A percentile compares a stretch with the other conserved stretches of the same genome.
phyloP scores from a whole-genome alignment of 1,140 invertebrate species.

The Plutomurus gul region DNA sequence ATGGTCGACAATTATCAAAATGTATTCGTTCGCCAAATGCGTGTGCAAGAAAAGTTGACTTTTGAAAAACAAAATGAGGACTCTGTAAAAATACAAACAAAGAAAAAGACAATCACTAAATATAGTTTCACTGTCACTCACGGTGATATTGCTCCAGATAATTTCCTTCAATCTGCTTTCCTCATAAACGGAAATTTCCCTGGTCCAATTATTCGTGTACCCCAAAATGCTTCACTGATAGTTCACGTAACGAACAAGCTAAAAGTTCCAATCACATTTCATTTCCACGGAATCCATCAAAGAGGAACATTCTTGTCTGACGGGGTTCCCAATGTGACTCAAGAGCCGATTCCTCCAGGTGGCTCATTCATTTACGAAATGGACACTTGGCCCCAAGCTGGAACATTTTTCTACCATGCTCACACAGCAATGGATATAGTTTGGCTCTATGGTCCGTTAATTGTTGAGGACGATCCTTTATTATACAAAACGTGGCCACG shows the following conservation, averaged over 20 bases:
- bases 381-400: slow-evolving; percentile 28
- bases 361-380: slow-evolving; percentile 40
- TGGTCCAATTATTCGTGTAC: slow-evolving; percentile 23
- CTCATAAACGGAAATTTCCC: slow-evolving; percentile 32
- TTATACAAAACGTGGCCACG: neutral
- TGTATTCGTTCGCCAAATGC: neutral
- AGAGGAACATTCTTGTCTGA: neutral
- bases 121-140: neutral
- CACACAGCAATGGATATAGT: slow-evolving; percentile 40
- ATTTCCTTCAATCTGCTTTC: slow-evolving; percentile 1
- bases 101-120: neutral
- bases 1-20: neutral
- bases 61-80: neutral
- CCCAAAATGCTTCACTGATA: neutral
- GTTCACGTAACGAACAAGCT: slow-evolving; percentile 28
- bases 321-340: slow-evolving; percentile 41
- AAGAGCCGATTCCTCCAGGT: slow-evolving; percentile 33
- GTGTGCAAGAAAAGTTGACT: neutral
- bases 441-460: slow-evolving; percentile 35
- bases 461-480: slow-evolving; percentile 39
- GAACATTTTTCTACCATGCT: slow-evolving; percentile 48
- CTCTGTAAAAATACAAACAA: neutral
- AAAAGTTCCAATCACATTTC: neutral
- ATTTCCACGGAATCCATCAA: slow-evolving; percentile 39
- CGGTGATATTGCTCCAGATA: slow-evolving; percentile 1